Evolutionary conservation across 2,797 vertebrate species (phyloP).

Genomic region (Loris lydekkerianus): DNA sequence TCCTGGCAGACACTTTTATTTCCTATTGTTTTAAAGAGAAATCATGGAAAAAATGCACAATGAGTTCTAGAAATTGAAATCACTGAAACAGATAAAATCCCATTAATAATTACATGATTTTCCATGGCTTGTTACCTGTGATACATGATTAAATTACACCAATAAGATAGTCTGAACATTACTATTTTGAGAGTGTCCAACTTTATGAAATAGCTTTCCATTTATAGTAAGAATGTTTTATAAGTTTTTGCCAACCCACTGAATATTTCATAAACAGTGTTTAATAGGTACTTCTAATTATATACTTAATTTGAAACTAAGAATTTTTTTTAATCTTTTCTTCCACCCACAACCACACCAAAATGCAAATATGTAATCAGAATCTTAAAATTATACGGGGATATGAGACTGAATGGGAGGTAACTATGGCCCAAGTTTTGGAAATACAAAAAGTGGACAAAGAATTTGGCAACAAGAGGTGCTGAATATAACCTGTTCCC

Average conservation of each 20-base stretch:
- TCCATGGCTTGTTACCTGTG: slow-evolving; percentile 68
- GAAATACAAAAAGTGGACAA: not conserved
- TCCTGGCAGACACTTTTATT: slow-evolving; percentile 28
- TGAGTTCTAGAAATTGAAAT: slow-evolving; percentile 67
- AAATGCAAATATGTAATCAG: not conserved
- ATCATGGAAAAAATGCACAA: slow-evolving; percentile 49
- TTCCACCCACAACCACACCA: not conserved
- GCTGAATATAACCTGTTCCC: not conserved
- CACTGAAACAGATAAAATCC: slow-evolving; percentile 67
- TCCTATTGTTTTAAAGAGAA: slow-evolving; percentile 49
- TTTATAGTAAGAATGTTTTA: slow-evolving; percentile 20
- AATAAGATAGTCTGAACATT: slow-evolving; percentile 46
- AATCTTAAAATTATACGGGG: not conserved
- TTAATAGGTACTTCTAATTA: slow-evolving; percentile 16
- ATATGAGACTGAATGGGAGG: not conserved
- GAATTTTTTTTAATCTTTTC: not conserved
- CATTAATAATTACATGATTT: slow-evolving; percentile 71
- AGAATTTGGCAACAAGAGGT: not conserved
- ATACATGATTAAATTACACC: slow-evolving; percentile 67
- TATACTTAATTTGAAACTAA: not conserved
- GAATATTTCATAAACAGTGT: slow-evolving; percentile 31
- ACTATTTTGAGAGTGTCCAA: slow-evolving; percentile 44
- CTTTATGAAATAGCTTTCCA: slow-evolving; percentile 53
- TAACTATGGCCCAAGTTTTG: not conserved
- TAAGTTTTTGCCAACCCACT: not conserved